Evolutionary conservation across 1,140 invertebrate genomes (phyloP).

Genomic region (Polypedilum vanderplanki): DNA sequence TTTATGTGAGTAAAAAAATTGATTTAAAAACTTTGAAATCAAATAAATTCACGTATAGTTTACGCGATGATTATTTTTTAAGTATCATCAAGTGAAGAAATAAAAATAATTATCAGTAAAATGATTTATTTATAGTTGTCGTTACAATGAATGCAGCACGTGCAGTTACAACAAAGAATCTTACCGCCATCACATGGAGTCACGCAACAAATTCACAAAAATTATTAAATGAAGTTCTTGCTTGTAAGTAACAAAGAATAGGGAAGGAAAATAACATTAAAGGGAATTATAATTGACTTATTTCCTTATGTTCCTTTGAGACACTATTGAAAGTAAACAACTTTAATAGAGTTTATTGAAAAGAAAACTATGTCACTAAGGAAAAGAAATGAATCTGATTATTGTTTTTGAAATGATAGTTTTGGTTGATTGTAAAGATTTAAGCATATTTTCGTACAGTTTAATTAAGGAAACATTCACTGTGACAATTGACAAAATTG

Average conservation of each 20-base stretch:
- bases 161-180: conserved; percentile 45
- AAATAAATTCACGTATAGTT: too few relatives aligned
- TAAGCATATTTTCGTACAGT: background rate
- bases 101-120: too few relatives aligned
- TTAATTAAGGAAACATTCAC: too few relatives aligned
- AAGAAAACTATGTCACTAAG: background rate
- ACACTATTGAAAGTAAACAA: background rate
- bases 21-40: too few relatives aligned
- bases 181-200: conserved; percentile 71
- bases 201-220: conserved; percentile 70
- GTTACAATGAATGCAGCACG: too few relatives aligned
- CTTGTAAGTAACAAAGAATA: conserved; percentile 43
- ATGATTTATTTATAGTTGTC: too few relatives aligned
- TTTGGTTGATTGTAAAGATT: too few relatives aligned
- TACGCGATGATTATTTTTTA: too few relatives aligned
- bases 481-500: too few relatives aligned
- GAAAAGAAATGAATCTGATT: background rate
- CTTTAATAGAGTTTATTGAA: background rate
- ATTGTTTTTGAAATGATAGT: background rate
- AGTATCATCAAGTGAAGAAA: too few relatives aligned
- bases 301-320: background rate
- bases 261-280: background rate
- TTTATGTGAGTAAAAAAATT: too few relatives aligned
- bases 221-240: conserved; percentile 54
- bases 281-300: background rate